Base-by-base conservation (phyloP, 2,113 vertebrate species). In the Micronycteris hirsuta region DNA sequence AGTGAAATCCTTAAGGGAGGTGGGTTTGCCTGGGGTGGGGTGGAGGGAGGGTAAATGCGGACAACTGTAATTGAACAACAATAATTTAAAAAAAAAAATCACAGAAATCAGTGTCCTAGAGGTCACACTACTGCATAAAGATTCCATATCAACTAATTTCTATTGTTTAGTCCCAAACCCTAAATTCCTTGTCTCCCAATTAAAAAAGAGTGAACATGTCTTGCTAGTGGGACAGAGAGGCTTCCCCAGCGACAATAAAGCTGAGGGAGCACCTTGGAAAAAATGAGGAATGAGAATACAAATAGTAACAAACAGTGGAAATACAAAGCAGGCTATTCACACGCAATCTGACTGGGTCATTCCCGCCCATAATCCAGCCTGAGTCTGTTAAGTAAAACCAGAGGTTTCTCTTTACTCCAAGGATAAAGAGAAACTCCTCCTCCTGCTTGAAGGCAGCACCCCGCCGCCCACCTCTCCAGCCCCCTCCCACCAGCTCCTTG, bases 241-340 rank as follows among this genome's bases (percentile, higher is more conserved):
- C 56, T 84, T 89, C 74, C 80, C 56, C 49, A 73, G 78, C 16
- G 9, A n/a, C 33, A 74, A 84, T 5, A 84, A 45, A 89, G 45
- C 77, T 31, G 7, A 54, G 14, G 17, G 20, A 41, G 20, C 12
- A 76, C 19, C 24, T 11, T 11, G 52, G 12, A 76, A 36, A 73
- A 86, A 93, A 71, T 19, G 16, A 85, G 61, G 36, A 28, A 43
- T 17, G 14, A 78, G 33, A 78, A 94, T 28, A 45, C 49, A 91
- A 47, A 78, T 5, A 76, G n/a, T 47, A 58, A 83, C 24, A 24
- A 33, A 56, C 0, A 7, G 70, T 0, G 67, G 38, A 63, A 76
- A 67, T 11, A 93, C 90, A 95, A 84, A 95, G 80, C 78, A 70
- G 14, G 36, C 84, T 84, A 80, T 73, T 82, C 47, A 96, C 61